phyloP scores from a whole-genome alignment of 2,888 invertebrate genomes.

The Tanytarsus gracilentus region DNA sequence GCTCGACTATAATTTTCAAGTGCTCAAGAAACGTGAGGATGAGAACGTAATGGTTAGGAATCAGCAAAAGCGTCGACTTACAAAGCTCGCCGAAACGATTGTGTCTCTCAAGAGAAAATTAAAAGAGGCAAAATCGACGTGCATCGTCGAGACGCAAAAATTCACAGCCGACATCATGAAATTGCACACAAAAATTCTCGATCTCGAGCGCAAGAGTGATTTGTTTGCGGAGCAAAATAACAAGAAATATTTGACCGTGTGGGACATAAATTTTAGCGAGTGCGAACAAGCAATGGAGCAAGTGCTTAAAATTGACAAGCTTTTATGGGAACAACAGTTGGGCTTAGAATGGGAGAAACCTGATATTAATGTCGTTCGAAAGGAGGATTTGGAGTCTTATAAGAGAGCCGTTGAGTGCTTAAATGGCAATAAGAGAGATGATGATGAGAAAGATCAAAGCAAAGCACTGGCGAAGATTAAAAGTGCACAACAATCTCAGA shows the following conservation, averaged over 20 bases:
- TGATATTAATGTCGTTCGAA: conserved; percentile 39
- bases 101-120: conserved; percentile 57
- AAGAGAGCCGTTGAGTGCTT: conserved; percentile 31
- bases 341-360: conserved; percentile 50
- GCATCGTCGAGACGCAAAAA: conserved; percentile 55
- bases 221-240: conserved; percentile 57
- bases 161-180: conserved; percentile 60
- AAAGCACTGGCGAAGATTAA: background rate
- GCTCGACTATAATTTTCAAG: conserved; percentile 81
- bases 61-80: conserved; percentile 66
- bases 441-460: background rate
- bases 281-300: conserved; percentile 46
- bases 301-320: conserved; percentile 50
- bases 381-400: conserved; percentile 45
- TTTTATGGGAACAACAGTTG: conserved; percentile 55
- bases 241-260: conserved; percentile 50
- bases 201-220: conserved; percentile 60
- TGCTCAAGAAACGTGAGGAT: conserved; percentile 76
- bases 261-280: conserved; percentile 52
- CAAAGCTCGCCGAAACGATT: conserved; percentile 65
- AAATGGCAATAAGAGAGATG: background rate
- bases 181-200: conserved; percentile 53
- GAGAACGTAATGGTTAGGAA: conserved; percentile 73
- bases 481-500: conserved; percentile 1
- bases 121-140: conserved; percentile 54